phyloP scores from a whole-genome alignment of 1,140 invertebrate species.

The Wiebesia pumilae region DNA sequence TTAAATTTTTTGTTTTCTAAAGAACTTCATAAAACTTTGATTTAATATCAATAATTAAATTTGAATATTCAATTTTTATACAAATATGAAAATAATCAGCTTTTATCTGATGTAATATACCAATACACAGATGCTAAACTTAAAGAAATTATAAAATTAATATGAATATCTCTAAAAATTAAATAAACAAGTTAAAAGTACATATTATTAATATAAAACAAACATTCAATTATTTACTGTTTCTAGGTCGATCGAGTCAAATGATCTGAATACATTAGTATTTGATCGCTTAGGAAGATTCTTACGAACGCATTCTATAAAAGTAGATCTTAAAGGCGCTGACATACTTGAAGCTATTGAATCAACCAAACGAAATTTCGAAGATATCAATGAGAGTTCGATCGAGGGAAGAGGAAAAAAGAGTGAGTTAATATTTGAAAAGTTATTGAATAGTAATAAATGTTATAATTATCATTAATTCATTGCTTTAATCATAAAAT shows the following conservation, averaged over 20 bases:
- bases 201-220: slow-evolving; percentile 9
- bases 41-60: too few relatives aligned
- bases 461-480: background rate
- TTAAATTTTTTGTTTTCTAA: too few relatives aligned
- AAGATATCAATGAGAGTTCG: slow-evolving; percentile 81
- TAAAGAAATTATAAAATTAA: too few relatives aligned
- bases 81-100: too few relatives aligned
- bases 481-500: background rate
- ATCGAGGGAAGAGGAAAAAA: slow-evolving; percentile 85
- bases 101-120: too few relatives aligned
- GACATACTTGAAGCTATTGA: slow-evolving; percentile 87
- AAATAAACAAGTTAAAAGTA: background rate
- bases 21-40: too few relatives aligned
- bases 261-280: slow-evolving; percentile 79
- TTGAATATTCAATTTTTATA: too few relatives aligned
- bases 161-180: too few relatives aligned
- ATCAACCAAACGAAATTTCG: slow-evolving; percentile 84
- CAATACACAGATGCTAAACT: too few relatives aligned
- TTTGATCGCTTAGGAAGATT: slow-evolving; percentile 82
- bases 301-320: slow-evolving; percentile 85
- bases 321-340: slow-evolving; percentile 88
- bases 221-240: slow-evolving; percentile 15
- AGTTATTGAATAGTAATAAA: background rate
- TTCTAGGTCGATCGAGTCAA: slow-evolving; percentile 75
- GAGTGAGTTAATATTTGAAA: slow-evolving; percentile 71